phyloP scores from a whole-genome alignment of 2,797 vertebrate species.

The Pseudopleuronectes americanus region DNA sequence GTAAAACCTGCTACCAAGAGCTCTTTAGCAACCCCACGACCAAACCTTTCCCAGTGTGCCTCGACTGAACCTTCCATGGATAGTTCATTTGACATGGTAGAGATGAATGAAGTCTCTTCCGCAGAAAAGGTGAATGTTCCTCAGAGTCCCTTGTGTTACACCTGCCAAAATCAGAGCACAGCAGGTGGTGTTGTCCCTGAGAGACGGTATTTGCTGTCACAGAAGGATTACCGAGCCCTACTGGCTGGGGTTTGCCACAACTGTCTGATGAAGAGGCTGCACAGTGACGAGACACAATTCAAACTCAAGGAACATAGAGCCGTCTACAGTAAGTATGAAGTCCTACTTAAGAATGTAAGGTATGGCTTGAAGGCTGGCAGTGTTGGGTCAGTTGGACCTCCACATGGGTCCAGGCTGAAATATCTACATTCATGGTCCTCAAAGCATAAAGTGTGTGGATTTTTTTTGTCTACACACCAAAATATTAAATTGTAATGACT shows the following conservation, averaged over 20 bases:
- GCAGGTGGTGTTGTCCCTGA: slow-evolving; percentile 43
- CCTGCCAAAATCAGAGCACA: slow-evolving; percentile 58
- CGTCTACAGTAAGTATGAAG: slow-evolving; percentile 85
- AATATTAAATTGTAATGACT: too few species aligned
- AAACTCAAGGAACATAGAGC: slow-evolving; percentile 70
- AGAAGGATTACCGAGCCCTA: slow-evolving; percentile 85
- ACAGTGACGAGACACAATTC: slow-evolving; percentile 82
- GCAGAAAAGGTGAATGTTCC: slow-evolving; percentile 4
- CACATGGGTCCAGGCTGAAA: too few species aligned
- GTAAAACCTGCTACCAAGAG: slow-evolving; percentile 7
- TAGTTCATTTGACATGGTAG: slow-evolving; percentile 74
- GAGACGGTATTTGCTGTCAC: slow-evolving; percentile 76
- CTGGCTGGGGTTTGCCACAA: slow-evolving; percentile 88
- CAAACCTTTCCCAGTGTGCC: slow-evolving; percentile 7
- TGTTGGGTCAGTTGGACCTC: too few species aligned
- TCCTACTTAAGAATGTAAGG: not conserved
- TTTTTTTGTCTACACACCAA: too few species aligned
- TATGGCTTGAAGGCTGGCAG: too few species aligned
- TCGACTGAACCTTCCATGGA: slow-evolving; percentile 58
- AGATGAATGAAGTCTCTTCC: slow-evolving; percentile 1
- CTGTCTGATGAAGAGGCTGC: slow-evolving; percentile 87
- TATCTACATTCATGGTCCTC: too few species aligned
- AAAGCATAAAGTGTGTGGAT: too few species aligned
- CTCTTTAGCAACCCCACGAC: slow-evolving; percentile 1
- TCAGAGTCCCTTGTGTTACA: slow-evolving; percentile 56